Percentiles rank a stretch among this genome's conserved stretches.
Conservation (phyloP, 2,888 invertebrate genomes). For the Dasypolia templi region DNA sequence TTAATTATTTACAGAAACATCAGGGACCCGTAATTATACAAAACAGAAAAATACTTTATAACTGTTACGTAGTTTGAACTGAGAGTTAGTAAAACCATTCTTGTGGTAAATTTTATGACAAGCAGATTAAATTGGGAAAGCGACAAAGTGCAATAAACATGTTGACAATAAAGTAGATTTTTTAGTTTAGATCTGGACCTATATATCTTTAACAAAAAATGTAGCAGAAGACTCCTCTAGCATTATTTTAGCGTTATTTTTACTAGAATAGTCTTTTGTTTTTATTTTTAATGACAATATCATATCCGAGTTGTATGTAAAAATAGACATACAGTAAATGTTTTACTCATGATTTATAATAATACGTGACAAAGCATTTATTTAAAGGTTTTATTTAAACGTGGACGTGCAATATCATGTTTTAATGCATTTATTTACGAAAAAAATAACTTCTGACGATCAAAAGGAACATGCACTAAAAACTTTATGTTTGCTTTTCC, state of each 20-base stretch:
- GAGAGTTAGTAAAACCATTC: not conserved
- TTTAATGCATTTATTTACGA: conserved; percentile 13
- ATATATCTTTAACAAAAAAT: not conserved
- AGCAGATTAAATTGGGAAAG: not conserved
- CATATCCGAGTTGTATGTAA: not conserved
- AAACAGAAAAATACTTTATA: not conserved
- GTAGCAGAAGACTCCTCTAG: not conserved
- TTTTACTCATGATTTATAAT: not conserved
- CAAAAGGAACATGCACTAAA: not conserved
- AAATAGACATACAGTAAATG: not conserved
- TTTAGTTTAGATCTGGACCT: not conserved
- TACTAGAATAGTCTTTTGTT: conserved; percentile 1
- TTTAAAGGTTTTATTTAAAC: conserved; percentile 2
- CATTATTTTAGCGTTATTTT: too few relatives aligned
- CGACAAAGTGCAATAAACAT: not conserved
- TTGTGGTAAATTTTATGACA: not conserved
- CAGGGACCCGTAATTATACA: too few relatives aligned
- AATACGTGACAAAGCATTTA: conserved; percentile 3
- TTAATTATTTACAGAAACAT: not conserved
- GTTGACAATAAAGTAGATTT: not conserved
- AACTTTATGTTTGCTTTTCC: not conserved
- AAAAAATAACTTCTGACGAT: conserved; percentile 1
- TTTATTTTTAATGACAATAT: conserved; percentile 1
- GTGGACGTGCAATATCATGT: not conserved
- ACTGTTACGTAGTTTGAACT: not conserved